Base-by-base conservation (phyloP, 2,113 vertebrate genomes). In the Chitala chitala region DNA sequence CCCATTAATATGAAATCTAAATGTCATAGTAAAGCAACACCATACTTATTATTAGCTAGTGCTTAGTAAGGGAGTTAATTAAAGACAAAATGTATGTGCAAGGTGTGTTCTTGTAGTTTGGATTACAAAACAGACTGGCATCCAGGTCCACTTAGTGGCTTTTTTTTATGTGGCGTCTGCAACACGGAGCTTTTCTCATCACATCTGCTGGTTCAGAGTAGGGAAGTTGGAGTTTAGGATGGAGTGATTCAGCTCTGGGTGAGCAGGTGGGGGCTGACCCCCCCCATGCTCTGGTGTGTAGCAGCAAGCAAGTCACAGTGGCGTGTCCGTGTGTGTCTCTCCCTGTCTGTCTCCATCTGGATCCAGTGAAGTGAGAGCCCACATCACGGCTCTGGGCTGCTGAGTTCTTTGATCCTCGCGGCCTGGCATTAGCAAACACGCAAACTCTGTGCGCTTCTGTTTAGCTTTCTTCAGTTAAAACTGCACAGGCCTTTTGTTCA, bases 281-380 rank as follows among this genome's bases (percentile, higher is more conserved):
- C 13, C 4, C 7, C 29, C 40, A 61, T 73, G 46, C 46, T 68
- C 33, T 13, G n/a, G 48, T 44, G 15, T 59, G 55, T 51, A n/a
- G 20, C 40, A 15, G 59, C 40, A 5, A n/a, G 55, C 38, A 24
- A 54, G 29, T n/a, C n/a, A n/a, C n/a, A n/a, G n/a, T n/a, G n/a
- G 63, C 17, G 40, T 9, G 29, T 69, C 59, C 50, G 40, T 48
- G 29, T 59, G 17, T 20, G 7, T 2, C n/a, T n/a, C n/a, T n/a
- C n/a, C 86, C 78, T 0, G 85, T 88, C 44, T 85, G 83, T 82
- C 81, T 89, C 86, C 95, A 98, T 98, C 94, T 97, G 95, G 93
- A 94, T 86, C 84, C 88, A 86, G 94, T 96, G 92, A 94, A 94
- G 87, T 92, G 90, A 89, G 89, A 91, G 91, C 94, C 94, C 94